Conservation (phyloP, 1,140 invertebrate genomes). For the Nylanderia fulva region DNA sequence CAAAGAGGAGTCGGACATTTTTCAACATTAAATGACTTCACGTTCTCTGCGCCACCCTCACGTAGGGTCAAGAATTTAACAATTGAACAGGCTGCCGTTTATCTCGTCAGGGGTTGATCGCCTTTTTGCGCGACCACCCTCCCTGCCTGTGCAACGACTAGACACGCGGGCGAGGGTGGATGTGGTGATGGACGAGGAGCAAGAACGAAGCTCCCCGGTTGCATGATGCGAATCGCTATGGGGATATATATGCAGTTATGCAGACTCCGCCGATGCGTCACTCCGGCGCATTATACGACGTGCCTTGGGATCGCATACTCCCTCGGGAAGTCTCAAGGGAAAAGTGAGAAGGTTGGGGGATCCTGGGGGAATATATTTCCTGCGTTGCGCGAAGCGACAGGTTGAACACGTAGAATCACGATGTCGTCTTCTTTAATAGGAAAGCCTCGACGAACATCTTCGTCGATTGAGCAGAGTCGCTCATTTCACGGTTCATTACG, state of each 20-base stretch:
- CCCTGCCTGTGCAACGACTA: conserved; percentile 37
- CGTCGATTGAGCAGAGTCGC: background rate
- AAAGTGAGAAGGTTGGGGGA: conserved; percentile 27
- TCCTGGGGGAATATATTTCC: conserved; percentile 70
- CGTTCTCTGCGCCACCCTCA: conserved; percentile 43
- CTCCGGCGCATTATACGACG: conserved; percentile 77
- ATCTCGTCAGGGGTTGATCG: conserved; percentile 62
- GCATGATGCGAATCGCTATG: conserved; percentile 71
- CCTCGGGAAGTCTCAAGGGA: conserved; percentile 64
- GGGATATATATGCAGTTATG: conserved; percentile 80
- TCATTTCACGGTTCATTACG: background rate
- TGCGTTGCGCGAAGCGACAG: conserved; percentile 64
- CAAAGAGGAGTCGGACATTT: conserved; percentile 30
- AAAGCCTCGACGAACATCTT: conserved; percentile 47
- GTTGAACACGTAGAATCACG: conserved; percentile 48
- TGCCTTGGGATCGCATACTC: conserved; percentile 69
- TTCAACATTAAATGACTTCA: conserved; percentile 54
- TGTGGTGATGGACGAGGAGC: conserved; percentile 77
- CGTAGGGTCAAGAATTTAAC: conserved; percentile 60
- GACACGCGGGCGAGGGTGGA: conserved; percentile 63
- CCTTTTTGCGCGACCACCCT: conserved; percentile 55
- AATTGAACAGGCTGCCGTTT: conserved; percentile 60
- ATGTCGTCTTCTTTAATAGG: conserved; percentile 44
- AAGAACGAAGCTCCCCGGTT: conserved; percentile 59
- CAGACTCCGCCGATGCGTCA: conserved; percentile 80